Base-by-base conservation (phyloP, 2,797 vertebrate genomes). In the Parambassis ranga region DNA sequence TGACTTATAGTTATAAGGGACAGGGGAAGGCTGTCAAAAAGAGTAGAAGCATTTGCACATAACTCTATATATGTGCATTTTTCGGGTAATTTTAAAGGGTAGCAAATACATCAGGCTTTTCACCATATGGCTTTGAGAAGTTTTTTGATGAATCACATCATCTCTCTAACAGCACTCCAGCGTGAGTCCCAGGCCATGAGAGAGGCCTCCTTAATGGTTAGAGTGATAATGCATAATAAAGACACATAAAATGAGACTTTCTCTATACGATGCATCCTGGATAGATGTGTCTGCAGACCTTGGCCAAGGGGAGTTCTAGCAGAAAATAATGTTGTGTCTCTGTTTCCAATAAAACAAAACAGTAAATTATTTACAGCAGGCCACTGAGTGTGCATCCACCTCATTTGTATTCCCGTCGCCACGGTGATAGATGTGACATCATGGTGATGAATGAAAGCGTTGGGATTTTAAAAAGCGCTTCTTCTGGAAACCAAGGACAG, bases 291-390 rank as follows among this genome's bases (percentile, higher is more conserved):
- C 80, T 79, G 67, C 50, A 84, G 83, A 86, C 86, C 83, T 88
- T 87, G 86, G 83, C 82, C 85, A 86, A 86, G 86, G 84, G 84
- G 88, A 87, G 66, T 77, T 59, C 68, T 64, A 63, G 72, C 72
- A 84, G 76, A 79, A 85, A 89, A 87, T 84, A 87, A 90, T 87
- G 86, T 87, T 77, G 81, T 77, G 77, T 88, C 87, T 87, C 82
- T 75, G 77, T 90, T 90, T 90, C 89, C 84, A 89, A 90, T 91
- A 90, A 91, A 91, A 88, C 83, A 89, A 90, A 91, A 88, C 78
- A 82, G 83, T 92, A 87, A 91, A 91, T 90, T 87, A 92, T 92
- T 92, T 90, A 93, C 89, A 85, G 81, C 67, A 32, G 65, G 80
- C 79, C 81, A 87, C 83, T 77, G 82, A 82, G 81, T 79, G 79